Evolutionary conservation across 2,113 vertebrate species (phyloP).

Genomic region (Gavia stellata): DNA sequence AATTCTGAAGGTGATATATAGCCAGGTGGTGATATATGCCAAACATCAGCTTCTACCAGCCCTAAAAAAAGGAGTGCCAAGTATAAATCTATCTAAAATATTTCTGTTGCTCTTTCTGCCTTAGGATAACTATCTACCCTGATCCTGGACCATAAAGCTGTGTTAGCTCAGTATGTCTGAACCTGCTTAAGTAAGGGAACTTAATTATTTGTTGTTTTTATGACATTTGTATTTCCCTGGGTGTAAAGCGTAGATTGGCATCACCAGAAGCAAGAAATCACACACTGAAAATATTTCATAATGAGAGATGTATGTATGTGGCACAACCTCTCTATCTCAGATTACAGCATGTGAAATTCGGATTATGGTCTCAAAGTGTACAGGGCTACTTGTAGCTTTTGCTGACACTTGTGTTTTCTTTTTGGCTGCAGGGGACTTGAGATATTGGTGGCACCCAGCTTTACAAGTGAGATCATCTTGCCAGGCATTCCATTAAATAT

Average conservation of each 20-base stretch:
- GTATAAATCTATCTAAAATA: neutral
- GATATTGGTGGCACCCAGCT: neutral
- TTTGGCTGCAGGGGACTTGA: neutral
- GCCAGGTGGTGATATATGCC: neutral
- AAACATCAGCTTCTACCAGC: neutral
- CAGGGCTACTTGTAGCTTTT: neutral
- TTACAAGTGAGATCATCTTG: neutral
- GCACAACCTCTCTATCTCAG: neutral
- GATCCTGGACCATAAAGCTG: neutral
- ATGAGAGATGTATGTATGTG: neutral
- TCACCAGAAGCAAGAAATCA: neutral
- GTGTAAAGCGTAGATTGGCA: neutral
- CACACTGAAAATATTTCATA: neutral
- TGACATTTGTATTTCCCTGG: neutral
- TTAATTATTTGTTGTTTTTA: neutral
- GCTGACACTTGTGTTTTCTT: neutral
- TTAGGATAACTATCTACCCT: neutral
- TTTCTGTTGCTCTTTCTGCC: neutral
- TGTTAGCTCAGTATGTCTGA: neutral
- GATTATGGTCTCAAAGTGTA: neutral
- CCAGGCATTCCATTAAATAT: neutral
- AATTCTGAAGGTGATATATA: neutral
- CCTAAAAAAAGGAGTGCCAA: neutral
- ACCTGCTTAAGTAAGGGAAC: neutral
- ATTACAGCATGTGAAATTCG: neutral